Conservation (phyloP, 2,797 vertebrate species). For the Neosalanx taihuensis region DNA sequence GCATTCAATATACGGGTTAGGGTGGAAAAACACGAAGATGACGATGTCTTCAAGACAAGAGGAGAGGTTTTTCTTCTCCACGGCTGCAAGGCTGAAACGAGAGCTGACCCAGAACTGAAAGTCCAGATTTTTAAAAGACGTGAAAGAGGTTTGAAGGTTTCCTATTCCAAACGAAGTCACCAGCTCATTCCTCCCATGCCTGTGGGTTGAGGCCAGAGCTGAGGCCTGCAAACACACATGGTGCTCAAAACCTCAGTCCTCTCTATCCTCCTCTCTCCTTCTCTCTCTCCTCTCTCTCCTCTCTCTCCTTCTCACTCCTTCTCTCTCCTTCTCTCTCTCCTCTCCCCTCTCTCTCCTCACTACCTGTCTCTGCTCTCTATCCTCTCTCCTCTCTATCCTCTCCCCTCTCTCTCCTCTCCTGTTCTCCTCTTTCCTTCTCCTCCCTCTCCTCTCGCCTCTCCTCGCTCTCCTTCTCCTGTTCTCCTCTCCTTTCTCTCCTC, state of each 20-base stretch:
- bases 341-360: too few species aligned
- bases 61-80: background rate
- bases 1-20: too few species aligned
- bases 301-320: too few species aligned
- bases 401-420: background rate
- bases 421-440: slow-evolving; percentile 10
- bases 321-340: too few species aligned
- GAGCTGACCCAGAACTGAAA: slow-evolving; percentile 13
- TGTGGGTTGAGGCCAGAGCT: slow-evolving; percentile 54
- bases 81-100: background rate
- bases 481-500: too few species aligned
- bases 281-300: too few species aligned
- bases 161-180: slow-evolving; percentile 37
- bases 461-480: too few species aligned
- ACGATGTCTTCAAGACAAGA: background rate
- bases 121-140: slow-evolving; percentile 28
- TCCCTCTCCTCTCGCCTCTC: too few species aligned
- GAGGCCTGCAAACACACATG: slow-evolving; percentile 39
- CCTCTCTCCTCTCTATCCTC: too few species aligned
- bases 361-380: too few species aligned
- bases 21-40: background rate
- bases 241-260: slow-evolving; percentile 19
- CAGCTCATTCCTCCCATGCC: slow-evolving; percentile 55
- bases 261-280: background rate
- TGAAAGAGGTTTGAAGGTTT: slow-evolving; percentile 20